A percentile compares a stretch with the other conserved stretches of the same genome.
Evolutionary conservation across 1,140 invertebrate species (phyloP).

Genomic region (Drosophila hydei): DNA sequence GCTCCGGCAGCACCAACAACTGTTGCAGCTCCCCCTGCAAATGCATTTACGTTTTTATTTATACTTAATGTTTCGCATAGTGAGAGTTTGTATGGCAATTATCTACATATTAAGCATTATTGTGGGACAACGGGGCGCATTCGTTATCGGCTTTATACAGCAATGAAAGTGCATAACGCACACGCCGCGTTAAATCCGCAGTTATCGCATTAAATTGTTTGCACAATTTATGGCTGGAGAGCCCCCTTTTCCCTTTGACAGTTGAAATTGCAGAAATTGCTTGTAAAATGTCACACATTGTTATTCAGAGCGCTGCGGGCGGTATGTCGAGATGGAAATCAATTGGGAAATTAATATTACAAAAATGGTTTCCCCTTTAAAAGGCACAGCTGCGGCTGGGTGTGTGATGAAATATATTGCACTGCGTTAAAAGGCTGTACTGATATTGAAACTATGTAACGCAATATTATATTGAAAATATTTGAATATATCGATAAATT

Average conservation of each 20-base stretch:
- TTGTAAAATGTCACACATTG: conserved; percentile 39
- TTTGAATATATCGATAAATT: background rate
- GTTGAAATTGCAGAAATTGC: conserved; percentile 26
- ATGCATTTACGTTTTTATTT: conserved; percentile 2
- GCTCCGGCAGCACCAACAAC: conserved; percentile 73
- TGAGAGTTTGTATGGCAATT: conserved; percentile 53
- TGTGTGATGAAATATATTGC: background rate
- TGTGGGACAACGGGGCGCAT: conserved; percentile 48
- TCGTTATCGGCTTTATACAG: conserved; percentile 52
- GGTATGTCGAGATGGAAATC: conserved; percentile 4
- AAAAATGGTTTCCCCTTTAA: conserved; percentile 2
- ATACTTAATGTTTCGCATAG: conserved; percentile 1
- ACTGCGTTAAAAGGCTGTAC: background rate
- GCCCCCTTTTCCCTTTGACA: background rate
- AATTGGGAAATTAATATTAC: conserved; percentile 9
- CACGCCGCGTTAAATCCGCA: conserved; percentile 37
- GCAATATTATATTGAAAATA: no score
- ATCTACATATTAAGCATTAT: conserved; percentile 50
- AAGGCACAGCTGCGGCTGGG: background rate
- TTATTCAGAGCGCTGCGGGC: conserved; percentile 2
- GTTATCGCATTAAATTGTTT: conserved; percentile 35
- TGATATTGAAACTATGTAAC: background rate
- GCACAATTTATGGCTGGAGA: conserved; percentile 14
- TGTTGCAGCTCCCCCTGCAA: conserved; percentile 79
- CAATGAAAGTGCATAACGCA: conserved; percentile 27